Conservation (phyloP, 2,888 invertebrate species). For the Parascotia fuliginaria region DNA sequence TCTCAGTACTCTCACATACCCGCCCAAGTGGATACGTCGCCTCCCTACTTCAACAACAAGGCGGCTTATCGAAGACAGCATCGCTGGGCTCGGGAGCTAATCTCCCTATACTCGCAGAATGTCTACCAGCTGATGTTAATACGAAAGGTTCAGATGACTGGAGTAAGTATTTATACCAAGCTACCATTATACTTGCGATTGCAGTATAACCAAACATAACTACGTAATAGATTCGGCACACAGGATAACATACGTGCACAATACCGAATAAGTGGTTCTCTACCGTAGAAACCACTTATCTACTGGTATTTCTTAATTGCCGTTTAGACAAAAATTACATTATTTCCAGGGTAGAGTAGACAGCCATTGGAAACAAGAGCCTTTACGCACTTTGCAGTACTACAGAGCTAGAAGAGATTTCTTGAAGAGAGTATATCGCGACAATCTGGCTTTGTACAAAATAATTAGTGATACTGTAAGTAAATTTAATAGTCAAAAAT, state of each 20-base stretch:
- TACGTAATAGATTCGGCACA: too few species aligned
- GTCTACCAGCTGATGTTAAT: constrained; percentile 50
- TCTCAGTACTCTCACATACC: constrained; percentile 48
- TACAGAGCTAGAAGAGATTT: constrained; percentile 47
- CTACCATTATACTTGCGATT: neutral
- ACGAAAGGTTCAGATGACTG: constrained; percentile 42
- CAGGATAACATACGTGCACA: neutral
- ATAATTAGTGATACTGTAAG: constrained; percentile 54
- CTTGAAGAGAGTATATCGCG: constrained; percentile 35
- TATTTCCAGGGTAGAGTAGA: constrained; percentile 68
- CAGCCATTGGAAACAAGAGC: constrained; percentile 53
- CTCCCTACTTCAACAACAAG: constrained; percentile 43
- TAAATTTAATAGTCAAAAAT: too few species aligned
- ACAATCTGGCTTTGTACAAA: constrained; percentile 55
- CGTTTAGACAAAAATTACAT: too few species aligned
- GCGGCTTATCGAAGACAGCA: constrained; percentile 23
- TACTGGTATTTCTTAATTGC: too few species aligned
- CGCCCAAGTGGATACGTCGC: constrained; percentile 54
- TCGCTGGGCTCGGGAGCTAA: constrained; percentile 23
- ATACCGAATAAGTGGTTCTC: too few species aligned
- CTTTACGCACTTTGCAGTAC: constrained; percentile 32
- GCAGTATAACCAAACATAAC: too few species aligned
- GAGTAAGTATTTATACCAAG: constrained; percentile 13
- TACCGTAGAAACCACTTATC: too few species aligned
- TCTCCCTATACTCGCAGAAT: constrained; percentile 46